Conservation (phyloP, 64 coral and sea anemone genomes). For the Catalaphyllia jardinei region DNA sequence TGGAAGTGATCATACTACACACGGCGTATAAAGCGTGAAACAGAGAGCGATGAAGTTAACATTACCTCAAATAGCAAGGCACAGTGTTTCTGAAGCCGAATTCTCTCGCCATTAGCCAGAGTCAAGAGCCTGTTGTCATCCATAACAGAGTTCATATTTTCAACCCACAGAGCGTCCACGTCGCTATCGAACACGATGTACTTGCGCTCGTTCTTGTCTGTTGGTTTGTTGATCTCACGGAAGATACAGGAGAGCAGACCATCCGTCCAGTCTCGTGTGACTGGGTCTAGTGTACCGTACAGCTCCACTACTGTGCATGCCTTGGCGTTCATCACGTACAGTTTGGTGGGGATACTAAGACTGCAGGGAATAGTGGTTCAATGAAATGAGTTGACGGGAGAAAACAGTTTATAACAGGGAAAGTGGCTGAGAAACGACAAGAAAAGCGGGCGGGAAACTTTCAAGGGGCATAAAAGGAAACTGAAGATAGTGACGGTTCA, state of each 20-base stretch:
- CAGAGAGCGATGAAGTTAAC: not conserved
- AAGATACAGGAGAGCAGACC: slow-evolving; percentile 95
- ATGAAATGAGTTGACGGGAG: not conserved
- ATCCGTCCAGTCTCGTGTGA: slow-evolving; percentile 98
- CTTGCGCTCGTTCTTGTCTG: slow-evolving; percentile 97
- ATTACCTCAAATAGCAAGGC: slow-evolving; percentile 87
- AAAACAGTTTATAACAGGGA: not conserved
- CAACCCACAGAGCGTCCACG: slow-evolving; percentile 97
- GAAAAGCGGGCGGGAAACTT: too few relatives aligned
- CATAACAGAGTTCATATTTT: slow-evolving; percentile 99
- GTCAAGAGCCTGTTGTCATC: slow-evolving; percentile 96
- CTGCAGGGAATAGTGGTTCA: slow-evolving; percentile 45
- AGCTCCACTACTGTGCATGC: slow-evolving; percentile 95
- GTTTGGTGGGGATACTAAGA: slow-evolving; percentile 85
- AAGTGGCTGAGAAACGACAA: not conserved
- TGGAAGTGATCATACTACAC: too few relatives aligned
- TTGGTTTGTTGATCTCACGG: slow-evolving; percentile 99
- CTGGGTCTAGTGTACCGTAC: slow-evolving; percentile 93
- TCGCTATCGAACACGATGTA: slow-evolving; percentile 99
- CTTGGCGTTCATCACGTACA: slow-evolving; percentile 94
- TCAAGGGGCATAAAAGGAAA: too few relatives aligned
- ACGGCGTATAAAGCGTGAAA: not conserved
- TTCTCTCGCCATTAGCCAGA: slow-evolving; percentile 95
- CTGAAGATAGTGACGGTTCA: too few relatives aligned
- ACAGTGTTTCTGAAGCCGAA: slow-evolving; percentile 96